These are phyloP conservation scores for Heliconius melpomene DNA, from an alignment of 1,140 invertebrate genomes.

Conservation along the genomic window DNA sequence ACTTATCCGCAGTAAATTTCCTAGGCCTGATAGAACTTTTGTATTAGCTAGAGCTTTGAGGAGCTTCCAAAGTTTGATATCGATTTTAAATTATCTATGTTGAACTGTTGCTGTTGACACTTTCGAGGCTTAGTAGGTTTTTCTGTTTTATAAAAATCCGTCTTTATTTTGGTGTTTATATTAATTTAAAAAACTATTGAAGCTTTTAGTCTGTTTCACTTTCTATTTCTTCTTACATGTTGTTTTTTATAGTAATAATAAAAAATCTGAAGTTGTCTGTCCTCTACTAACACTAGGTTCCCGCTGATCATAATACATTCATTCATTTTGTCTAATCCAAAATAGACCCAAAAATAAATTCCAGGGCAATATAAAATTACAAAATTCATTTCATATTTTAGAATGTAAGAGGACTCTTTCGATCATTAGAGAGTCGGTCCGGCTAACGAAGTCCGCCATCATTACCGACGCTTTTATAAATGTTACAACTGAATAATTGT, in stretches of 20 bases:
- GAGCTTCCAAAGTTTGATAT: background rate
- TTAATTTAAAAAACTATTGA: too few relatives aligned
- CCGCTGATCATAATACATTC: too few relatives aligned
- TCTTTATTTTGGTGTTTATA: too few relatives aligned
- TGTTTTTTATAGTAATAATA: too few relatives aligned
- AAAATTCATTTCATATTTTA: background rate
- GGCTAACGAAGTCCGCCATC: constrained; percentile 5
- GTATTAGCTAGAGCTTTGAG: background rate
- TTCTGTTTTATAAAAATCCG: too few relatives aligned
- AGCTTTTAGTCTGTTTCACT: too few relatives aligned
- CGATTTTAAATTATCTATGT: constrained; percentile 3
- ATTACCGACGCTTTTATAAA: background rate
- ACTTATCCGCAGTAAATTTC: background rate
- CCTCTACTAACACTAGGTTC: too few relatives aligned
- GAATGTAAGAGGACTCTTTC: background rate
- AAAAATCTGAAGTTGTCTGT: too few relatives aligned
- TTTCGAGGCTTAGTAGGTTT: too few relatives aligned
- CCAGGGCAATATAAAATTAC: background rate
- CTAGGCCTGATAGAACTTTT: background rate
- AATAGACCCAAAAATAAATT: background rate
- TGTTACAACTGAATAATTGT: constrained; percentile 1
- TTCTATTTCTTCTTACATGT: too few relatives aligned
- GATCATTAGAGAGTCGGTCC: constrained; percentile 1
- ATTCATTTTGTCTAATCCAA: too few relatives aligned
- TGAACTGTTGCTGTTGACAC: background rate